Percentiles rank a stretch among this genome's conserved stretches.
These are phyloP conservation scores for Portunus trituberculatus DNA, from an alignment of 1,140 invertebrate species.

Conservation along the genomic window DNA sequence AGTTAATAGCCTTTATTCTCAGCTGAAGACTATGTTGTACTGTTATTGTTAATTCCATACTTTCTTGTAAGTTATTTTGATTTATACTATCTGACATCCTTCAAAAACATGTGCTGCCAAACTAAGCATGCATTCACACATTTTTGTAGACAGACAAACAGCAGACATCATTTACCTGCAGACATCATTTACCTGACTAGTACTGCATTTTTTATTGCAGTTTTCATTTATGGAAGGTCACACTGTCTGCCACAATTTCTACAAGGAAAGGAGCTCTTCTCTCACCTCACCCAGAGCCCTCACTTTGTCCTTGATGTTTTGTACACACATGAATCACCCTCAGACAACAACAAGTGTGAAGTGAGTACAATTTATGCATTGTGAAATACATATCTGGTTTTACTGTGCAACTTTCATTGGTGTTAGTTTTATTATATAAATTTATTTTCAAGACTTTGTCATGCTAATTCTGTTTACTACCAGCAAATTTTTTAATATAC, in stretches of 20 bases:
- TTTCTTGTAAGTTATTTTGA: too few relatives aligned
- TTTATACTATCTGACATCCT: too few relatives aligned
- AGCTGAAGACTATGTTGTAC: too few relatives aligned
- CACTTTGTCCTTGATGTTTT: constrained; percentile 66
- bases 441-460: constrained; percentile 79
- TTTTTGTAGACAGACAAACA: not conserved
- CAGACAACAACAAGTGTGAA: constrained; percentile 69
- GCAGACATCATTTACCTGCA: too few relatives aligned
- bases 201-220: constrained; percentile 25
- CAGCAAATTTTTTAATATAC: too few relatives aligned
- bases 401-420: not conserved
- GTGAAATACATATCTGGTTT: too few relatives aligned
- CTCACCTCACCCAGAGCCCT: constrained; percentile 57
- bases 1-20: not conserved
- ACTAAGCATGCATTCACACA: too few relatives aligned
- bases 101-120: too few relatives aligned
- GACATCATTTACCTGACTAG: too few relatives aligned
- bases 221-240: constrained; percentile 67
- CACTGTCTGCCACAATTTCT: constrained; percentile 69
- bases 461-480: too few relatives aligned
- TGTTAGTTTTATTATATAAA: not conserved
- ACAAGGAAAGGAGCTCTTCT: constrained; percentile 43
- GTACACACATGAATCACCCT: constrained; percentile 65
- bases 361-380: not conserved
- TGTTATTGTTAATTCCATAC: too few relatives aligned